Percentiles rank a stretch among this genome's conserved stretches.
Evolutionary conservation across 2,797 vertebrate species (phyloP).

Genomic region (Gymnothorax javanicus): DNA sequence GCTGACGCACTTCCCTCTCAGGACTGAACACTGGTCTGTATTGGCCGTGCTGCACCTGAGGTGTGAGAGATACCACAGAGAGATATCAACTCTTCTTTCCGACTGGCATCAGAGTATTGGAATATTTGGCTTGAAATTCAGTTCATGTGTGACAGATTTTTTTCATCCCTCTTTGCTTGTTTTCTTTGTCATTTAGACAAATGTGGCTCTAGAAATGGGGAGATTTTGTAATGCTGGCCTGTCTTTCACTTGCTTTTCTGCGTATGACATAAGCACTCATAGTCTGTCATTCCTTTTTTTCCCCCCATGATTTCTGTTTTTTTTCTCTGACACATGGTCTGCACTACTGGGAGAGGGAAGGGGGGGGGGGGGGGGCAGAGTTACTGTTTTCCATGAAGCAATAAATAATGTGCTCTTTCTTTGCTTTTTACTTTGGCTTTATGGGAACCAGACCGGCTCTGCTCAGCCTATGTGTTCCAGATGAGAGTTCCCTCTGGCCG

Average conservation of each 20-base stretch:
- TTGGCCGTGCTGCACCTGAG: not conserved
- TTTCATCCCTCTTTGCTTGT: not conserved
- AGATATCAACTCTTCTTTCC: not conserved
- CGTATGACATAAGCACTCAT: slow-evolving; percentile 1
- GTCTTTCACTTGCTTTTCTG: not conserved
- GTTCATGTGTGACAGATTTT: not conserved
- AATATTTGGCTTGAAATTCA: not conserved
- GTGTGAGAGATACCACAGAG: not conserved
- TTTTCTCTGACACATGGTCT: slow-evolving; percentile 10
- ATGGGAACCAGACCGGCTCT: slow-evolving; percentile 74
- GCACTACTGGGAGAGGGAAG: not conserved
- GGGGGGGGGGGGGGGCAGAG: slow-evolving; percentile 15
- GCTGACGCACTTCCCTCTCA: not conserved
- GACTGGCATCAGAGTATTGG: not conserved
- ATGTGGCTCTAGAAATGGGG: not conserved
- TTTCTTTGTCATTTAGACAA: too few relatives aligned
- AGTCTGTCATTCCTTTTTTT: not conserved
- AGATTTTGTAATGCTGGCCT: not conserved
- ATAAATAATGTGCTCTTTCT: slow-evolving; percentile 63
- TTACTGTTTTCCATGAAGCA: slow-evolving; percentile 60
- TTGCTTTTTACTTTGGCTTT: slow-evolving; percentile 61
- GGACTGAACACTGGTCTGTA: not conserved
- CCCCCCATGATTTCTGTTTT: not conserved
- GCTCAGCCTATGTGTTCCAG: slow-evolving; percentile 76
- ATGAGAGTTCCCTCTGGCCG: slow-evolving; percentile 62